Conservation (phyloP, 92 coral and sea anemone genomes). For the Phenganax marumi region DNA sequence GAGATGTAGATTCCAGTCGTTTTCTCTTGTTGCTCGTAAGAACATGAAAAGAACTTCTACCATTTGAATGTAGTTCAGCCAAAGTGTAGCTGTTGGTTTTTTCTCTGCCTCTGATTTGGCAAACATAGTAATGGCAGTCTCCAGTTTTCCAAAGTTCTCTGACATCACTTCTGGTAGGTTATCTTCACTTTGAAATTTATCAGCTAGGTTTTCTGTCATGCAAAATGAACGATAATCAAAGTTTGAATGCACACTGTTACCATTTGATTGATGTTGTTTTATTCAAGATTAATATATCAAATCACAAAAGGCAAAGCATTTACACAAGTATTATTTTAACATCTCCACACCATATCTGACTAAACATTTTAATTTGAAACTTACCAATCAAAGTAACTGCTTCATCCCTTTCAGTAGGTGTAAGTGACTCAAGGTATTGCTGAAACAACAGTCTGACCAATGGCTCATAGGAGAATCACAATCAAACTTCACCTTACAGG, state of each 20-base stretch:
- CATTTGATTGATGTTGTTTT: too few species aligned
- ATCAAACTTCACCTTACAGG: too few species aligned
- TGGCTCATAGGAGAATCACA: not conserved
- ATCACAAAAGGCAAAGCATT: conserved; percentile 4
- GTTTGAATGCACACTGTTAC: not conserved
- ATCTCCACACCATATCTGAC: not conserved
- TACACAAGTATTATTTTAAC: not conserved
- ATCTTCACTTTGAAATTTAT: not conserved
- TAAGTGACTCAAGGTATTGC: conserved; percentile 9
- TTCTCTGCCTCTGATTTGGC: not conserved
- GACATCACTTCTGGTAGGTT: not conserved
- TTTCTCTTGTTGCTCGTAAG: not conserved
- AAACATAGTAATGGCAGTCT: not conserved
- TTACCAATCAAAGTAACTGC: conserved; percentile 16
- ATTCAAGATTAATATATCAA: too few species aligned
- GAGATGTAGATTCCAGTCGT: too few species aligned
- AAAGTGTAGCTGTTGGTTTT: not conserved
- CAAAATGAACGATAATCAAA: not conserved
- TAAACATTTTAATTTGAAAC: conserved; percentile 14
- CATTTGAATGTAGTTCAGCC: conserved; percentile 1
- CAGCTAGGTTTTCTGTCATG: not conserved
- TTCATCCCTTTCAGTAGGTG: not conserved
- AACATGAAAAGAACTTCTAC: not conserved
- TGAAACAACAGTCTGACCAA: conserved; percentile 10
- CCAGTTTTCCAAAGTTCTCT: not conserved